phyloP scores from a whole-genome alignment of 2,113 vertebrate species.

The Protomyctophum bolini region DNA sequence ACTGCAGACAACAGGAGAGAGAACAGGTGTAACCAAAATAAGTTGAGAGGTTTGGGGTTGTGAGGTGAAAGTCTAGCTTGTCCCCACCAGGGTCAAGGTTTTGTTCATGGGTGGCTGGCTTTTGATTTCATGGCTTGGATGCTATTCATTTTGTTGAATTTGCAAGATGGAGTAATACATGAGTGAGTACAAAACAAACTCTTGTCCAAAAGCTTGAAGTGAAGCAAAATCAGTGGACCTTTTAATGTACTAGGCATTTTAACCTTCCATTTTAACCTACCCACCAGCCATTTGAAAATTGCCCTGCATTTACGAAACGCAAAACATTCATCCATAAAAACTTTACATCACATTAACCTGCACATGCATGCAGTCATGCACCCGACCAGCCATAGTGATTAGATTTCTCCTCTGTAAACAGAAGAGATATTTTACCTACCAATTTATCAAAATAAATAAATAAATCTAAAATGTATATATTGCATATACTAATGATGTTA shows the following conservation, averaged over 20 bases:
- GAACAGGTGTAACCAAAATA: constrained; percentile 26
- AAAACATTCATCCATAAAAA: background rate
- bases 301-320: background rate
- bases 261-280: background rate
- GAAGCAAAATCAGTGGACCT: background rate
- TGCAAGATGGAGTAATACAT: constrained; percentile 1
- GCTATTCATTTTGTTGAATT: background rate
- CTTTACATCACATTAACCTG: background rate
- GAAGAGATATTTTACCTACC: too few species aligned
- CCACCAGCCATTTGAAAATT: background rate
- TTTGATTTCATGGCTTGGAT: constrained; percentile 16
- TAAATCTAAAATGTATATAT: too few species aligned
- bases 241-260: background rate
- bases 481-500: too few species aligned
- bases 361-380: background rate
- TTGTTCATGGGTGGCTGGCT: background rate
- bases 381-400: background rate
- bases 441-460: too few species aligned
- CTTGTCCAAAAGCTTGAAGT: background rate
- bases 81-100: background rate
- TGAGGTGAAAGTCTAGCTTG: constrained; percentile 5
- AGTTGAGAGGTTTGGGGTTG: constrained; percentile 6
- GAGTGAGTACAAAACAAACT: background rate
- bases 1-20: constrained; percentile 85
- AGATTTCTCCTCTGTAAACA: background rate